A percentile compares a stretch with the other conserved stretches of the same genome.
Evolutionary conservation across 2,888 invertebrate species (phyloP).

Genomic region (Drosophila birchii): DNA sequence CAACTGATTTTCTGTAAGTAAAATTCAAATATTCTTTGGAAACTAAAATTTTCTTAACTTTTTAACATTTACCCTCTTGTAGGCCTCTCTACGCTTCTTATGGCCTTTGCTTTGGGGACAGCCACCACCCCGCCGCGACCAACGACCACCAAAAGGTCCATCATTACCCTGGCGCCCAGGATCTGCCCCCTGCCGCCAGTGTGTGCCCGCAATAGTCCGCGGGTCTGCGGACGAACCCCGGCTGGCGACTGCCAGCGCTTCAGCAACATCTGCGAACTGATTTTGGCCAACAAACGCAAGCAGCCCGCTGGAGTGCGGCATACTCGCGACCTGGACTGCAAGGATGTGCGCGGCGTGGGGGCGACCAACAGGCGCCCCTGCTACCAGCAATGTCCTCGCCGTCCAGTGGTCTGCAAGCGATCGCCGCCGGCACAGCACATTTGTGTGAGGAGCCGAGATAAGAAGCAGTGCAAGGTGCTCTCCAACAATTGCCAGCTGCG

Average conservation of each 20-base stretch:
- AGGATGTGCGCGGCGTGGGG: slow-evolving; percentile 48
- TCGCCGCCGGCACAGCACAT: slow-evolving; percentile 35
- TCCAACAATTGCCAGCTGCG: slow-evolving; percentile 60
- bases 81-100: slow-evolving; percentile 18
- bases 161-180: slow-evolving; percentile 6
- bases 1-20: slow-evolving; percentile 27
- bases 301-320: slow-evolving; percentile 41
- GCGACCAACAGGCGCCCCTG: slow-evolving; percentile 41
- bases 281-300: slow-evolving; percentile 24
- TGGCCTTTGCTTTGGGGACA: neutral
- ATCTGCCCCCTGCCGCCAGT: slow-evolving; percentile 49
- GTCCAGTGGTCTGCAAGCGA: slow-evolving; percentile 35
- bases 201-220: slow-evolving; percentile 53
- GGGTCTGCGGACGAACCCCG: slow-evolving; percentile 55
- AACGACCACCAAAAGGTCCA: slow-evolving; percentile 5
- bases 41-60: neutral
- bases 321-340: slow-evolving; percentile 53
- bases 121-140: slow-evolving; percentile 1
- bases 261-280: slow-evolving; percentile 59
- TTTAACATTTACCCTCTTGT: too few relatives aligned
- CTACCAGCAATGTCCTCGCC: slow-evolving; percentile 48
- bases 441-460: slow-evolving; percentile 56
- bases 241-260: slow-evolving; percentile 64
- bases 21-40: neutral
- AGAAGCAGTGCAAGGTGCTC: slow-evolving; percentile 53